Evolutionary conservation across 2,113 vertebrate genomes (phyloP).

Genomic region (Vanacampus margaritifer): DNA sequence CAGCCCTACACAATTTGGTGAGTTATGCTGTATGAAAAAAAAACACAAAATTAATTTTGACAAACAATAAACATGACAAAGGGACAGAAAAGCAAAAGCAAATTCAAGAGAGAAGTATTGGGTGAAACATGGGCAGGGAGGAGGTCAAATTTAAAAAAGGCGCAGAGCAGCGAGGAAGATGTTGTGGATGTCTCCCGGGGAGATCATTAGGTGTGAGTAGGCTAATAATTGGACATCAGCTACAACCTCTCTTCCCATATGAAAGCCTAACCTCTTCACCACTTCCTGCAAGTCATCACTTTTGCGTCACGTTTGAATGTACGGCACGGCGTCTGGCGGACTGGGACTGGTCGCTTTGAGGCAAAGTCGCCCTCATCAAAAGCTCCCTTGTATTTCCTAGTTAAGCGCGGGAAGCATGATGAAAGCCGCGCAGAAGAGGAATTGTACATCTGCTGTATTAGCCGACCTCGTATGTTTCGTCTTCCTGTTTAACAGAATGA

Average conservation of each 20-base stretch:
- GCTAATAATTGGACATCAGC: slow-evolving; percentile 76
- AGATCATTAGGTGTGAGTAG: slow-evolving; percentile 80
- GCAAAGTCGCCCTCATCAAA: slow-evolving; percentile 38
- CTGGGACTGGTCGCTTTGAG: slow-evolving; percentile 38
- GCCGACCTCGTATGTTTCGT: slow-evolving; percentile 20
- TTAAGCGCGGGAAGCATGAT: not conserved
- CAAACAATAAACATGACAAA: no score
- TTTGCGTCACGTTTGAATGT: slow-evolving; percentile 58
- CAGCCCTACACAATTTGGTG: no score
- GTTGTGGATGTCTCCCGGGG: slow-evolving; percentile 65
- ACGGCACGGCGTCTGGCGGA: slow-evolving; percentile 40
- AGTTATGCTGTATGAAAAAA: no score
- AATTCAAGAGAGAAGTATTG: not conserved
- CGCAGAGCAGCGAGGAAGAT: slow-evolving; percentile 55
- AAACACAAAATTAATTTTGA: no score
- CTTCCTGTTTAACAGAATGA: slow-evolving; percentile 26
- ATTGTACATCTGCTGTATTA: slow-evolving; percentile 35
- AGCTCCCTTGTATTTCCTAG: slow-evolving; percentile 21
- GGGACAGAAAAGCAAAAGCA: not conserved
- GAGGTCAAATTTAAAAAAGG: slow-evolving; percentile 28
- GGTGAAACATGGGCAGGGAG: not conserved
- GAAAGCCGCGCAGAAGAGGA: not conserved
- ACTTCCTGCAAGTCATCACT: slow-evolving; percentile 58
- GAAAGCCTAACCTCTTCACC: slow-evolving; percentile 60
- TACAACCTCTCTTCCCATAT: slow-evolving; percentile 73